phyloP scores from a whole-genome alignment of 2,113 vertebrate species.

The Narcine bancroftii region DNA sequence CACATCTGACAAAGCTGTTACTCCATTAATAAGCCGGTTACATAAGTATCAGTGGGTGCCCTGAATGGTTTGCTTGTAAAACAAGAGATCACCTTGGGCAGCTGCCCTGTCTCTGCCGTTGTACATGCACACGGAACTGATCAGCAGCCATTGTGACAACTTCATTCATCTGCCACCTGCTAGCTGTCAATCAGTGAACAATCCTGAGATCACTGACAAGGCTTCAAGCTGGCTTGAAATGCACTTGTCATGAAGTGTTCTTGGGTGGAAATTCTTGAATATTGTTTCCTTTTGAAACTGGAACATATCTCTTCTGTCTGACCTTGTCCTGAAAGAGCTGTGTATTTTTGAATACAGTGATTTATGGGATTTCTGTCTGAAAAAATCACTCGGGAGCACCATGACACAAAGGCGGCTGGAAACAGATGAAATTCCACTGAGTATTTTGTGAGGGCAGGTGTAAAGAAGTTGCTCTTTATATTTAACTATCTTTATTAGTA shows the following conservation, averaged over 20 bases:
- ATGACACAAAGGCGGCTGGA: slow-evolving; percentile 24
- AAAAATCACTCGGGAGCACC: slow-evolving; percentile 12
- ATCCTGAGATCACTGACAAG: slow-evolving; percentile 67
- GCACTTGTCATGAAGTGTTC: slow-evolving; percentile 53
- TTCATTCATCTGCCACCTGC: slow-evolving; percentile 67
- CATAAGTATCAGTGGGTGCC: slow-evolving; percentile 20
- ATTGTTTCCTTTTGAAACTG: slow-evolving; percentile 36
- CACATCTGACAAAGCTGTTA: slow-evolving; percentile 41
- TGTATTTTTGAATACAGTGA: slow-evolving; percentile 46
- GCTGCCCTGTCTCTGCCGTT: slow-evolving; percentile 52
- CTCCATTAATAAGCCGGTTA: slow-evolving; percentile 39
- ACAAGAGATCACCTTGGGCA: slow-evolving; percentile 62
- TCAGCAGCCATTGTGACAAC: slow-evolving; percentile 57
- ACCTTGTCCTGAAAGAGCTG: slow-evolving; percentile 36
- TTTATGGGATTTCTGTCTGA: slow-evolving; percentile 43
- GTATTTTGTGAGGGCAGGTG: slow-evolving; percentile 39
- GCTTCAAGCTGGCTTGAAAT: slow-evolving; percentile 60
- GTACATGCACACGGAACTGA: slow-evolving; percentile 54
- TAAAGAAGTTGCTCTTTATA: slow-evolving; percentile 44
- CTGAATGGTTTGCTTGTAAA: slow-evolving; percentile 49
- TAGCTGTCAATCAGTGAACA: slow-evolving; percentile 68
- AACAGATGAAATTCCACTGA: slow-evolving; percentile 29
- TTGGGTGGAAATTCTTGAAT: slow-evolving; percentile 33
- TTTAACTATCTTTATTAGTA: slow-evolving; percentile 48
- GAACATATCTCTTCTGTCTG: slow-evolving; percentile 30